Percentiles rank a stretch among this genome's conserved stretches.
Conservation (phyloP, 2,888 invertebrate species). For the Noctua fimbriata region DNA sequence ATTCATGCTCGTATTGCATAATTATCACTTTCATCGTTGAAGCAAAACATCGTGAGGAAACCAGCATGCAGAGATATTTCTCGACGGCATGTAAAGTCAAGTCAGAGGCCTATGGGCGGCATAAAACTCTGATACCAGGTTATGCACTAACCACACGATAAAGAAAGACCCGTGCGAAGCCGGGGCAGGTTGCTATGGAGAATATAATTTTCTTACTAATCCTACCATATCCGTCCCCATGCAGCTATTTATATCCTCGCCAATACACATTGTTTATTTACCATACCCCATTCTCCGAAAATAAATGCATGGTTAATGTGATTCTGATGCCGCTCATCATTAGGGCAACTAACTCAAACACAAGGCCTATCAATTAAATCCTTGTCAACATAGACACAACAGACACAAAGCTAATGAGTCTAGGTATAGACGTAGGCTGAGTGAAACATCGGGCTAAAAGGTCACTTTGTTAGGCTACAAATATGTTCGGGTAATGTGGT, state of each 20-base stretch:
- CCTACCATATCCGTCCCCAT: background rate
- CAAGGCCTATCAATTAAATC: conserved; percentile 5
- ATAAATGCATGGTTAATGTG: background rate
- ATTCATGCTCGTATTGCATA: too few species aligned
- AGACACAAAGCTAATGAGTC: conserved; percentile 6
- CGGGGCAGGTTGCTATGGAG: background rate
- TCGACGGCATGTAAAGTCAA: too few species aligned
- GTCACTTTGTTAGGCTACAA: background rate
- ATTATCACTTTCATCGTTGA: too few species aligned
- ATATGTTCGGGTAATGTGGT: background rate
- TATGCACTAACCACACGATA: too few species aligned
- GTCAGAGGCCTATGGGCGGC: too few species aligned
- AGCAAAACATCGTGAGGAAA: too few species aligned
- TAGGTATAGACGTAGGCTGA: background rate
- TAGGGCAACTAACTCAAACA: background rate
- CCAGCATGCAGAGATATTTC: too few species aligned
- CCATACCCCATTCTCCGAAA: background rate
- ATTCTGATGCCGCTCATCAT: background rate
- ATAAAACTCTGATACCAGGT: too few species aligned
- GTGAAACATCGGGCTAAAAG: background rate
- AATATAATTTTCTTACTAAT: background rate
- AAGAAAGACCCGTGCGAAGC: too few species aligned
- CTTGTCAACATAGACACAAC: background rate
- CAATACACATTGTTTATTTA: background rate
- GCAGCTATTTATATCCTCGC: background rate